phyloP scores from a whole-genome alignment of 2,888 invertebrate genomes.

The Leptinotarsa juncta region DNA sequence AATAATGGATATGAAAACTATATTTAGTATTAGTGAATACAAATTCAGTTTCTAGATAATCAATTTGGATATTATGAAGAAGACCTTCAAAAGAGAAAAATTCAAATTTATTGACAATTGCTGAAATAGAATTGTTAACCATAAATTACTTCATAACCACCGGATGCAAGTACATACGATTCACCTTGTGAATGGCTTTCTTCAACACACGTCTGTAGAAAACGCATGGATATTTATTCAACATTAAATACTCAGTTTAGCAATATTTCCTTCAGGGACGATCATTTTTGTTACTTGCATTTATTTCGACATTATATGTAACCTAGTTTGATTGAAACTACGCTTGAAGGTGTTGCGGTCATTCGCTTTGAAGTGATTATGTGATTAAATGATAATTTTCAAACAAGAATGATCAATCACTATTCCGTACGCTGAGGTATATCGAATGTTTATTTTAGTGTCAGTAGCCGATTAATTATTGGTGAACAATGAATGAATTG shows the following conservation, averaged over 20 bases:
- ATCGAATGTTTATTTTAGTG: too few relatives aligned
- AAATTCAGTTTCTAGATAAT: too few relatives aligned
- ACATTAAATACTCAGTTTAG: conserved; percentile 14
- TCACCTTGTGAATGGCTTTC: conserved; percentile 7
- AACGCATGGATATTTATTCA: background rate
- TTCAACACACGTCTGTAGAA: background rate
- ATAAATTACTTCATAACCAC: background rate
- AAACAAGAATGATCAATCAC: background rate
- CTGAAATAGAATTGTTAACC: background rate
- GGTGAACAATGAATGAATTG: too few relatives aligned
- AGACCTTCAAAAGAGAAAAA: background rate
- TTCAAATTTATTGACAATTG: background rate
- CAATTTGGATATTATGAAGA: too few relatives aligned
- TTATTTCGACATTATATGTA: conserved; percentile 14
- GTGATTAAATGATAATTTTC: background rate
- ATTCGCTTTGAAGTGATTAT: background rate
- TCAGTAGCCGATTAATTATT: too few relatives aligned
- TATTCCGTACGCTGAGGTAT: too few relatives aligned
- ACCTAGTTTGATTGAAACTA: conserved; percentile 6
- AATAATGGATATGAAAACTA: too few relatives aligned
- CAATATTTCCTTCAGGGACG: conserved; percentile 17
- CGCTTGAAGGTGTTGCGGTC: background rate
- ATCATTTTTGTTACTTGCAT: conserved; percentile 9
- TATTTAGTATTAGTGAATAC: too few relatives aligned
- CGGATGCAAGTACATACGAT: background rate